Base-by-base conservation (phyloP, 30 jellyfish, hydroid and myxozoan genomes). In the Pseudorhiza aurosa region DNA sequence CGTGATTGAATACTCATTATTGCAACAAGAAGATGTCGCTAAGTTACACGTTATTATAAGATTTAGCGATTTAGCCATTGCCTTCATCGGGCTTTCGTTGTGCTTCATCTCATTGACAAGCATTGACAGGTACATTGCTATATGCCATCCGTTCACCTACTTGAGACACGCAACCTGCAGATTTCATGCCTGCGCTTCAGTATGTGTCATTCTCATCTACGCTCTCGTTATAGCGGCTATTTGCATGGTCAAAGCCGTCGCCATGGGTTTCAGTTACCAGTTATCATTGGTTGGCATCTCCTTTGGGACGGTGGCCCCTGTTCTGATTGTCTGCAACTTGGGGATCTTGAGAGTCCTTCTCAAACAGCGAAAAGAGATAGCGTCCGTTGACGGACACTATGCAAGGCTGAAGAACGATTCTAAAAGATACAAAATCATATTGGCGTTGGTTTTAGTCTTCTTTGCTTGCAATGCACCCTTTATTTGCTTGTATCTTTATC, bases 41-140 rank as follows among this genome's bases (percentile, higher is more conserved):
- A n/a, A n/a, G n/a, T n/a, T n/a, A n/a, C n/a, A n/a, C n/a, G n/a
- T n/a, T n/a, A n/a, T n/a, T n/a, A n/a, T n/a, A n/a, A n/a, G n/a
- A n/a, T n/a, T n/a, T n/a, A n/a, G n/a, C n/a, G n/a, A n/a, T n/a
- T n/a, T n/a, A n/a, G n/a, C n/a, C 9, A n/a, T 51, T 0, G 53
- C 73, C 17, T 58, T 73, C 36, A 19, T 30, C 49, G 83, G 83
- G 24, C 35, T 70, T 31, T 18, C 65, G 19, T 31, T 70, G n/a
- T 45, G 14, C 32, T 47, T 19, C 29, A 33, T 47, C 29, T 56
- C 47, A 0, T 11, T 39, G 6, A 22, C 49, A 25, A 70, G 69
- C 70, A 4, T 70, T 3, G 83, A 70, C 59, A 29, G 83, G 12
- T 70, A 46, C 70, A 10, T 42, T 0, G 65, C 83, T 0, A 46